These are phyloP conservation scores for Rostratula benghalensis DNA, from an alignment of 2,113 vertebrate species.

Conservation along the genomic window DNA sequence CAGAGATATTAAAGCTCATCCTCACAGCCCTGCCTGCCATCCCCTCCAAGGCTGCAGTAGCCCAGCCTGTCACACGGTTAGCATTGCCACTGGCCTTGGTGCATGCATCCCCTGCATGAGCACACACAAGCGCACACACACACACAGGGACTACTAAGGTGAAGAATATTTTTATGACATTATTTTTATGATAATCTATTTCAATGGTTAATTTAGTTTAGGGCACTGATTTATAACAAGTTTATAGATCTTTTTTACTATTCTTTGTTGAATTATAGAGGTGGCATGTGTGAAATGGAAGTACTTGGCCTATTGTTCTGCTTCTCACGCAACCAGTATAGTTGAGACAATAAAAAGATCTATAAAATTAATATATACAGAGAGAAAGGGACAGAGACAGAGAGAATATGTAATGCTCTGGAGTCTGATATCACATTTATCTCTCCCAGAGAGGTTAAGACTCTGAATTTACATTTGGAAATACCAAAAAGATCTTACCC, in stretches of 20 bases:
- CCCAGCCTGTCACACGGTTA: background rate
- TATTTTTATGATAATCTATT: conserved; percentile 82
- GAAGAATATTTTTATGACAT: conserved; percentile 78
- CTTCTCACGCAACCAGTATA: conserved; percentile 79
- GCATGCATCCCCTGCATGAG: rapidly evolving
- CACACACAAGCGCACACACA: background rate
- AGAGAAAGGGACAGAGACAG: conserved; percentile 75
- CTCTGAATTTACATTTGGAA: conserved; percentile 65
- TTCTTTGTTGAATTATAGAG: conserved; percentile 80
- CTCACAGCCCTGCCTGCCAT: background rate
- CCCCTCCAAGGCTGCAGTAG: background rate
- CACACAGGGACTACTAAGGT: conserved; percentile 51
- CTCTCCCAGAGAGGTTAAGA: conserved; percentile 70
- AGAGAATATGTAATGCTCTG: conserved; percentile 74
- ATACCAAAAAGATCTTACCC: conserved; percentile 51
- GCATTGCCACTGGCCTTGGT: background rate
- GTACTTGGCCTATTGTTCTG: conserved; percentile 82
- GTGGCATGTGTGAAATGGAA: conserved; percentile 81
- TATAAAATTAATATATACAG: conserved; percentile 85
- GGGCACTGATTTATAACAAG: conserved; percentile 79
- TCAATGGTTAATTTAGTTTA: conserved; percentile 80
- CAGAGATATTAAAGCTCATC: conserved; percentile 10
- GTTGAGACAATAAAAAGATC: conserved; percentile 84
- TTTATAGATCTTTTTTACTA: conserved; percentile 79
- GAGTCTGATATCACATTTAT: conserved; percentile 71